Base-by-base conservation (phyloP, 2,113 vertebrate species). In the Melanostigma gelatinosum region DNA sequence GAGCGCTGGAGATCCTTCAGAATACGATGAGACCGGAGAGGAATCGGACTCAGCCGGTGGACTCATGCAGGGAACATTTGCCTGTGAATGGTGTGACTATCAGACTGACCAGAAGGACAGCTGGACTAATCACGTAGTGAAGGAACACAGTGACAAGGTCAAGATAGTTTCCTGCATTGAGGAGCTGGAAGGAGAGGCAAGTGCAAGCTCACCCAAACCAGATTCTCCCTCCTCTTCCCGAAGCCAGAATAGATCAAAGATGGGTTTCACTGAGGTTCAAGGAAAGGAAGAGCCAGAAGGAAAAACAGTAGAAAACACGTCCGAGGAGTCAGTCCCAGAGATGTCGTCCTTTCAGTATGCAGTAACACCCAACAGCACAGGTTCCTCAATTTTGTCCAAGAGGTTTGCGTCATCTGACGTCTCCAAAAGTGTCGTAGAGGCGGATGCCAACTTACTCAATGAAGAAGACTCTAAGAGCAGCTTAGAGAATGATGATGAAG, bases 81-180 rank as follows among this genome's bases (percentile, higher is more conserved):
- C 96, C 80, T 99, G 98, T 55, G 97, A 99, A 82, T 99, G 98
- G 98, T 99, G 98, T 86, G 96, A 96, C 75, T 99, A 97, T 89
- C 96, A 99, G 94, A 98, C 97, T 13, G 95, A 96, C 84, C 95
- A 97, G 89, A 95, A 97, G 82, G 97, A 98, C 70, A 95, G 95
- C 82, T 98, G 97, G 97, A 97, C 97, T 80, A 95, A 96, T 88
- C 97, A 99, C 85, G 96, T 99, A 95, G 97, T 97, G 95, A 97
- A 98, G 90, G 98, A 99, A 69, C 98, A 99, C 85, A 95, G 96
- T 9, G 97, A 97, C 86, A 97, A 98, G 96, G 97, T 98, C 64
- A 99, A 99, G 93, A 97, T 98, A 81, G 93, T 98, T 61, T 98
- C 97, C 5, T 95, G 90, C 10, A 70, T 97, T 88, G 91, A 96